Evolutionary conservation across 2,888 invertebrate genomes (phyloP).

Genomic region (Cremastinae sp.): DNA sequence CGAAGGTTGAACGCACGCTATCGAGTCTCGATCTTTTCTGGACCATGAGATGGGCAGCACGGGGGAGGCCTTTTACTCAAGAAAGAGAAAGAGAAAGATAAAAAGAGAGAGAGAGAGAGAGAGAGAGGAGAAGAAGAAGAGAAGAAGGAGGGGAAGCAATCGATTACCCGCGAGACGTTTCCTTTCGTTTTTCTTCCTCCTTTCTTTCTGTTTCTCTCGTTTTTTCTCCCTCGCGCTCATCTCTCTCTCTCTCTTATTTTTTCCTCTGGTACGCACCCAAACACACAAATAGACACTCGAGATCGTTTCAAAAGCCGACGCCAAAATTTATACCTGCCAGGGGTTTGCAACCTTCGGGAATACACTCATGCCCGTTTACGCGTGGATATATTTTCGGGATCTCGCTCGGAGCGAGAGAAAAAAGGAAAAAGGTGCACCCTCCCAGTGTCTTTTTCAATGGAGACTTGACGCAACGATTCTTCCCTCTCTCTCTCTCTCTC

Average conservation of each 20-base stretch:
- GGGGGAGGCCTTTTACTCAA: slow-evolving; percentile 57
- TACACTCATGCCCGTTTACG: too few species aligned
- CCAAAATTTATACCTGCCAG: slow-evolving; percentile 78
- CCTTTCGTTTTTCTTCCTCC: slow-evolving; percentile 62
- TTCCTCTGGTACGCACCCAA: slow-evolving; percentile 28
- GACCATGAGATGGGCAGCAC: slow-evolving; percentile 56
- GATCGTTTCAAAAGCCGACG: slow-evolving; percentile 67
- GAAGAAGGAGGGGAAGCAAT: slow-evolving; percentile 56
- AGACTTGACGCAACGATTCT: slow-evolving; percentile 32
- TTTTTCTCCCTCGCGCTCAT: slow-evolving; percentile 28
- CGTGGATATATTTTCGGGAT: slow-evolving; percentile 6
- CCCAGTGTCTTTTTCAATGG: slow-evolving; percentile 52
- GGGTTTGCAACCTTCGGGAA: slow-evolving; percentile 23
- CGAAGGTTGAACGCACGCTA: slow-evolving; percentile 38
- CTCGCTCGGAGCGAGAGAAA: slow-evolving; percentile 19
- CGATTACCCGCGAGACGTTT: slow-evolving; percentile 65
- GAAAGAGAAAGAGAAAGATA: too few species aligned
- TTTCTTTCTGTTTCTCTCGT: slow-evolving; percentile 28
- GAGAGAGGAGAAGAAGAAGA: too few species aligned
- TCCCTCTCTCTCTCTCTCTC: too few species aligned
- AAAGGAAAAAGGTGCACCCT: slow-evolving; percentile 55
- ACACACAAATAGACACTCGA: slow-evolving; percentile 10
- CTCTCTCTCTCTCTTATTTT: slow-evolving; percentile 20
- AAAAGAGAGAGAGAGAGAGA: too few species aligned
- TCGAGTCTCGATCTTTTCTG: slow-evolving; percentile 57